A percentile compares a stretch with the other conserved stretches of the same genome.
Conservation (phyloP, 2,888 invertebrate species). For the Aplocera efformata region DNA sequence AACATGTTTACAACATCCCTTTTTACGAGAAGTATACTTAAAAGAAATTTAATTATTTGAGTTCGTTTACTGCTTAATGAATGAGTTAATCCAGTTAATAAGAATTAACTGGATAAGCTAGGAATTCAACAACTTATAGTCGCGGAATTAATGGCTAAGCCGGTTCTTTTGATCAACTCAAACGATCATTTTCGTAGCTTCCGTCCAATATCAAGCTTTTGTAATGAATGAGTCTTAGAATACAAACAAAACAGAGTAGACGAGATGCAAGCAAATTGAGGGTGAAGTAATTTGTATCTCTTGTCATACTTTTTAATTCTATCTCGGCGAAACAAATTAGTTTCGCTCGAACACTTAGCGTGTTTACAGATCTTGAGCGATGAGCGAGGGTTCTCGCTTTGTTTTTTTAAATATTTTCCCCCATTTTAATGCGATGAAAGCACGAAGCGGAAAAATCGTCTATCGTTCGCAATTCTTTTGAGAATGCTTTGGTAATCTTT, state of each 20-base stretch:
- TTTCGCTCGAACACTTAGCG: conserved; percentile 61
- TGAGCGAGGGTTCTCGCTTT: conserved; percentile 43
- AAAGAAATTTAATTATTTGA: too few species aligned
- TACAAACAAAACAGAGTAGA: conserved; percentile 63
- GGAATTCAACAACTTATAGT: too few species aligned
- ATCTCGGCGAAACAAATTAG: conserved; percentile 63
- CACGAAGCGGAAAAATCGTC: conserved; percentile 17
- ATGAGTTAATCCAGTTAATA: too few species aligned
- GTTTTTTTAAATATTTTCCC: conserved; percentile 27
- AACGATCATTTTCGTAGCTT: conserved; percentile 6
- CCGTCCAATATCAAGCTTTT: conserved; percentile 48
- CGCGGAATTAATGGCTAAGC: too few species aligned
- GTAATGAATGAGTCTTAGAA: conserved; percentile 66
- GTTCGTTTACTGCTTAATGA: too few species aligned
- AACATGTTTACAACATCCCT: too few species aligned
- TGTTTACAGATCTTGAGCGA: conserved; percentile 57
- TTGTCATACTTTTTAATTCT: conserved; percentile 75
- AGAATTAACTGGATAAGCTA: too few species aligned
- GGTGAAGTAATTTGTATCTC: conserved; percentile 68
- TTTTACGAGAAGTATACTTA: too few species aligned
- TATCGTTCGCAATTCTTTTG: conserved; percentile 12
- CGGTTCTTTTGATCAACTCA: neutral
- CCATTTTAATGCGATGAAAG: conserved; percentile 21
- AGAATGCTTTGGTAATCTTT: conserved; percentile 18
- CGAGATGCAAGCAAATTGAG: conserved; percentile 62